Evolutionary conservation across 2,888 invertebrate genomes (phyloP), one percentile per base, ranked within the genome.

Genomic region (Rotaria magnacalcarata): DNA sequence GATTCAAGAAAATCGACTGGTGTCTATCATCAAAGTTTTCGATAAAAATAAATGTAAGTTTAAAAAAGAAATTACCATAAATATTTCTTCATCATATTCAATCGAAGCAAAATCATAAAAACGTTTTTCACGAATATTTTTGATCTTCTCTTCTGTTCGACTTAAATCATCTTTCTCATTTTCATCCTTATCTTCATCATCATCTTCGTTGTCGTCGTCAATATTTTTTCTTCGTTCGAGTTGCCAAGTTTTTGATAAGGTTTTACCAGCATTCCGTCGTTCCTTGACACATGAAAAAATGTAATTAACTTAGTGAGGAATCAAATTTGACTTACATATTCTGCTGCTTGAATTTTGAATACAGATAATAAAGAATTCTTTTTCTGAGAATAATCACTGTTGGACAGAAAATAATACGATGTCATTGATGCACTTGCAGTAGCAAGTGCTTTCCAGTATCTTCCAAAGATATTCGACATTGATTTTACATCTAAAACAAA

Each of bases 31-130:
- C 7, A 67, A 16, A 1, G 3, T 2, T 34, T 67, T 34, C 10
- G 14, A 67, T 34, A 11, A 60, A 16, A 67, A 14, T 14, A 27
- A 16, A 5, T 16, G 4, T 11, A 16, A 67, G 34, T 6, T 11
- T 50, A 50, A 11, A 27, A 67, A 27, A 5, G 16, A 27, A 60
- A 27, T 16, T 34, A 80, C 75, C 97, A 98, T 98, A 92, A 96
- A 98, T 85, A 96, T 93, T 90, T 96, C 96, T 0, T 96, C 96
- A 89, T 95, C 94, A 90, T 94, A 95, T 92, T 97, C 96, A 24
- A 95, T 95, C 84, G 97, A 97, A 41, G 97, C 94, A 92, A 98
- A 98, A 92, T 95, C 95, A 88, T 96, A 95, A 92, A 98, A 98
- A n/a, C 85, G 75, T 47, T 52, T 56, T 84, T 86, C 75, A 80